Evolutionary conservation across 2,888 invertebrate species (phyloP), one percentile per base, ranked within the genome.

Genomic region (Drosophila emarginata): DNA sequence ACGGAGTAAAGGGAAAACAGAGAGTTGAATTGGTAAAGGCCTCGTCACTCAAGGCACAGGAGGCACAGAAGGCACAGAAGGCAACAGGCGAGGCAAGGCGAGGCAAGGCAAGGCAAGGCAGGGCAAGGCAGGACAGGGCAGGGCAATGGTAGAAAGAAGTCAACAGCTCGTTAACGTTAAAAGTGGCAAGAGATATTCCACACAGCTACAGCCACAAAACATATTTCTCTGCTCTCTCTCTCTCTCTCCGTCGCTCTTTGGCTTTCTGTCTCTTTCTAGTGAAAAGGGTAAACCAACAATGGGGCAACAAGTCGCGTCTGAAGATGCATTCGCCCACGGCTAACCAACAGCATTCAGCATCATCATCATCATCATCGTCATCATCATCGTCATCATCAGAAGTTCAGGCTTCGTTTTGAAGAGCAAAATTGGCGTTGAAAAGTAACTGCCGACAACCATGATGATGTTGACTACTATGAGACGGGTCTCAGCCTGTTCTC

Each of bases 301-400:
- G 79, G 88, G 88, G 87, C 87, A 87, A 89, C 89, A 87, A 87
- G 87, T 89, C 88, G 89, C 84, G 81, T 76, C 72, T 67, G 76
- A 66, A 68, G 70, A 70, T 80, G 87, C 82, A 77, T 78, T 54
- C 80, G 86, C 75, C 77, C 76, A 80, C 86, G 88, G 88, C 81
- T 45, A 70, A 73, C 77, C 68, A 61, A 59, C 45, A 66, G 67
- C 64, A 80, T 68, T 68, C 57, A 67, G 60, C 59, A 56, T 37
- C 59, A 61, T 58, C 67, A 39, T 62, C 56, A 63, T 9, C 58
- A 45, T 18, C 15, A 7, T n/a, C 37, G 50, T 50, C 52, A 73
- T 57, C 45, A 59, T 56, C 56, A 53, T 57, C 65, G 37, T 66
- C 56, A 63, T 7, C 58, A 5, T 12, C 39, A 52, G 53, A 57